Percentiles rank a stretch among this genome's conserved stretches.
These are phyloP conservation scores for Anhinga anhinga DNA, from an alignment of 2,113 vertebrate species.

Conservation along the genomic window DNA sequence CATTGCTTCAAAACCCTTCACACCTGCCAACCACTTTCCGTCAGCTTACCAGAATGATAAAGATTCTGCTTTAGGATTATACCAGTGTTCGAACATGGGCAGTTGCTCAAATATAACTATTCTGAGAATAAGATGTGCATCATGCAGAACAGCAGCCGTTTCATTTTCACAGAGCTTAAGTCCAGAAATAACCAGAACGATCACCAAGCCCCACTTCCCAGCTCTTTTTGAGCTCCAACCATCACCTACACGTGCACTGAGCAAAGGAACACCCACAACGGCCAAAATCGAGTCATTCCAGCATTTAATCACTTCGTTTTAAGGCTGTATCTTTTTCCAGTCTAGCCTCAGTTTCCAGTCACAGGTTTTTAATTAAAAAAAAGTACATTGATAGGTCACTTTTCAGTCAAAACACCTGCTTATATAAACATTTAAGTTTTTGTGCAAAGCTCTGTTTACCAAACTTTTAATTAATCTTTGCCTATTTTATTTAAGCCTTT, in stretches of 20 bases:
- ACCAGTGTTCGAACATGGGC: accelerated
- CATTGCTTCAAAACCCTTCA: not conserved
- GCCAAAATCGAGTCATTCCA: not conserved
- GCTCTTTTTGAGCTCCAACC: not conserved
- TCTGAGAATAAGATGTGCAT: not conserved
- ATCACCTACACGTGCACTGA: too few species aligned
- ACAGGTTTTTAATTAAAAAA: not conserved
- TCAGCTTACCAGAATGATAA: not conserved
- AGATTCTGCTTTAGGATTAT: not conserved
- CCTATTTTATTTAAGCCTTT: not conserved
- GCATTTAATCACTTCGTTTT: not conserved
- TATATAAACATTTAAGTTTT: not conserved
- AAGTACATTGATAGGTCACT: not conserved
- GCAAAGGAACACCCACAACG: not conserved
- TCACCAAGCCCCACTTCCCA: not conserved
- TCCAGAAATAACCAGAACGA: not conserved
- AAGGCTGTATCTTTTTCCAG: not conserved
- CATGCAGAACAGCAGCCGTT: not conserved
- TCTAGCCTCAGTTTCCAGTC: not conserved
- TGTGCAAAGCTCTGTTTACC: not conserved
- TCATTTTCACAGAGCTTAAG: not conserved
- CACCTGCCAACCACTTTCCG: not conserved
- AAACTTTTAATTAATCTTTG: not conserved
- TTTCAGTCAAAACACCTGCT: not conserved
- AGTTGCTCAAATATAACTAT: not conserved